phyloP scores from a whole-genome alignment of 2,113 vertebrate genomes.

The Larimichthys polyactis region DNA sequence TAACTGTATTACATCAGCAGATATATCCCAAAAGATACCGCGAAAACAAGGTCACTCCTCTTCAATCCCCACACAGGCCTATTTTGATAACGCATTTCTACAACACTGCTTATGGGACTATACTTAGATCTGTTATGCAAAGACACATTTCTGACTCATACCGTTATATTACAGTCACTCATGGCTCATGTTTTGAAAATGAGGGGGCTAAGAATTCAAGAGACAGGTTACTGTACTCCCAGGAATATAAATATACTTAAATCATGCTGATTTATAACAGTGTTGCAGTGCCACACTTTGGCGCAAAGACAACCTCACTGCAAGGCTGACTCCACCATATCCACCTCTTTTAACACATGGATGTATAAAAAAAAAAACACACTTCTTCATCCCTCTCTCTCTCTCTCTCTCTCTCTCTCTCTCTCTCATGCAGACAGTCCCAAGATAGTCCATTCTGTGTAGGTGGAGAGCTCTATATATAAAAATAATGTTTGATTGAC shows the following conservation, averaged over 20 bases:
- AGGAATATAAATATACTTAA: conserved; percentile 39
- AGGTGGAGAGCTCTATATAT: conserved; percentile 59
- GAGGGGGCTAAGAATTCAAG: conserved; percentile 46
- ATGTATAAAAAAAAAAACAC: background rate
- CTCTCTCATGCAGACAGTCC: conserved; percentile 25
- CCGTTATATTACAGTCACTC: conserved; percentile 61
- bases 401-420: background rate
- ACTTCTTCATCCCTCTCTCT: background rate
- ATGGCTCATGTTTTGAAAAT: conserved; percentile 47
- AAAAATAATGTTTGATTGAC: conserved; percentile 75
- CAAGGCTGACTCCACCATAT: conserved; percentile 1
- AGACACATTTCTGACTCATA: conserved; percentile 68
- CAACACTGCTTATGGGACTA: conserved; percentile 38
- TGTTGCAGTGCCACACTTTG: conserved; percentile 28
- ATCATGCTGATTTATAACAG: conserved; percentile 56
- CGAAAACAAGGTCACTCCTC: conserved; percentile 70
- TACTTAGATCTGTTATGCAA: conserved; percentile 64
- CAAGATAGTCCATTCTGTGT: conserved; percentile 43
- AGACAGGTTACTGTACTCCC: conserved; percentile 57
- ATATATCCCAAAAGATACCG: conserved; percentile 54
- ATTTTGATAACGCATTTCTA: conserved; percentile 52
- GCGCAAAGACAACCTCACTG: conserved; percentile 26
- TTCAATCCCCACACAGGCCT: conserved; percentile 60
- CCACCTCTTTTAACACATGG: conserved; percentile 5
- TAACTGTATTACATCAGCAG: conserved; percentile 68